These are phyloP conservation scores for Agelas oroides DNA, from an alignment of 37 sponge, comb jelly and placozoan species.

Conservation along the genomic window DNA sequence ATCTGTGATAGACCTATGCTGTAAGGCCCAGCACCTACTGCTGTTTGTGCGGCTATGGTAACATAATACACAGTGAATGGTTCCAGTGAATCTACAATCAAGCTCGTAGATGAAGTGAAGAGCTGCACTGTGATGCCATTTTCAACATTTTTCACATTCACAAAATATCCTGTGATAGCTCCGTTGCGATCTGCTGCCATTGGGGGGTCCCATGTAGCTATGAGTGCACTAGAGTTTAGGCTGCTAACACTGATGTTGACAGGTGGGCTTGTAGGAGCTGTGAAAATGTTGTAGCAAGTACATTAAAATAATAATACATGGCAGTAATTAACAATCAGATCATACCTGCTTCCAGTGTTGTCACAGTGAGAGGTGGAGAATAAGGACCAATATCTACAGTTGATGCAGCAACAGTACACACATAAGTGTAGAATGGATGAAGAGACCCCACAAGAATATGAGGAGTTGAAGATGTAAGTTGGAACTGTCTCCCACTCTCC, in stretches of 20 bases:
- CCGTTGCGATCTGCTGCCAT: slow-evolving; percentile 1
- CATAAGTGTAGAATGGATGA: no score
- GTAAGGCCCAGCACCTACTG: slow-evolving; percentile 26
- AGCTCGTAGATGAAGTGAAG: no score
- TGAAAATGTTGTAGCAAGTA: no score
- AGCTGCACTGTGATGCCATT: slow-evolving; percentile 20
- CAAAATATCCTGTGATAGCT: background rate
- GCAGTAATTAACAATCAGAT: no score
- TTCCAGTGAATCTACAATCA: background rate
- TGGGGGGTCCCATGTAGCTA: slow-evolving; percentile 14
- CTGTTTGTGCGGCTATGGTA: background rate
- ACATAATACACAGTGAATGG: no score
- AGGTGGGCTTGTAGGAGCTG: slow-evolving; percentile 19
- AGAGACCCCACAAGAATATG: no score
- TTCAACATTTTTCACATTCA: slow-evolving; percentile 33
- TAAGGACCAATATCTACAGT: slow-evolving; percentile 53
- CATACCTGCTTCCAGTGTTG: slow-evolving; percentile 45
- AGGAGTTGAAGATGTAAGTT: no score
- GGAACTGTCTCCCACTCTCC: no score
- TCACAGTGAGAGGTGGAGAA: background rate
- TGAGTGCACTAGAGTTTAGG: background rate
- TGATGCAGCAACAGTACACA: slow-evolving; percentile 30
- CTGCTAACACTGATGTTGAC: background rate
- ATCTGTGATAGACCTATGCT: background rate
- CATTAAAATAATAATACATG: no score